Conservation (phyloP, 2,888 invertebrate species). For the Napeogenes sylphis region DNA sequence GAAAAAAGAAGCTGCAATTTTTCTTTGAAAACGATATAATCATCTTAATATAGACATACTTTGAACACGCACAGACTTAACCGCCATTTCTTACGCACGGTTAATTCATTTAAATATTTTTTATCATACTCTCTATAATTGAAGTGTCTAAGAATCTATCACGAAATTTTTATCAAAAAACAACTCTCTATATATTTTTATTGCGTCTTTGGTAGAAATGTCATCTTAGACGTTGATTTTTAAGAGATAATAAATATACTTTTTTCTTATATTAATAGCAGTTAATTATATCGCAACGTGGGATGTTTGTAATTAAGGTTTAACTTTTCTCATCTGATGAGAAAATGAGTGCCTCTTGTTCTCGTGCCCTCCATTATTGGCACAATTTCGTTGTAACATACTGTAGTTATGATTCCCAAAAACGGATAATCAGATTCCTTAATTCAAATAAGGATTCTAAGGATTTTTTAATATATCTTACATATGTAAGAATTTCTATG, state of each 20-base stretch:
- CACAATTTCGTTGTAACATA: conserved; percentile 18
- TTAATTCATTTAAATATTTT: conserved; percentile 7
- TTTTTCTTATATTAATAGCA: too few relatives aligned
- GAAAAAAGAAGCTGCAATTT: neutral
- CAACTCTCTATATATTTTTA: neutral
- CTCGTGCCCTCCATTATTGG: conserved; percentile 18
- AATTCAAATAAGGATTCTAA: neutral
- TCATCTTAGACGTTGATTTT: too few relatives aligned
- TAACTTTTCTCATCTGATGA: conserved; percentile 15
- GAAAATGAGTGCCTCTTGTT: conserved; percentile 23
- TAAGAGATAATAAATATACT: too few relatives aligned
- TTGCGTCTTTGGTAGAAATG: too few relatives aligned
- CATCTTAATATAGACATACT: conserved; percentile 6
- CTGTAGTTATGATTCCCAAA: neutral
- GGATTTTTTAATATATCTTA: neutral
- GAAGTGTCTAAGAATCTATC: neutral
- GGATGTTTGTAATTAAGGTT: conserved; percentile 18
- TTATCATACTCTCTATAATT: conserved; percentile 1
- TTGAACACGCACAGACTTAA: conserved; percentile 2
- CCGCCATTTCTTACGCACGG: neutral
- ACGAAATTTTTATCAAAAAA: neutral
- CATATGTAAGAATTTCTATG: too few relatives aligned
- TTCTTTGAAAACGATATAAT: conserved; percentile 1
- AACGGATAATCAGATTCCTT: too few relatives aligned
- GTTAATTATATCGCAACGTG: neutral